These are phyloP conservation scores for Deroptyus accipitrinus DNA, from an alignment of 2,113 vertebrate species.

Conservation along the genomic window DNA sequence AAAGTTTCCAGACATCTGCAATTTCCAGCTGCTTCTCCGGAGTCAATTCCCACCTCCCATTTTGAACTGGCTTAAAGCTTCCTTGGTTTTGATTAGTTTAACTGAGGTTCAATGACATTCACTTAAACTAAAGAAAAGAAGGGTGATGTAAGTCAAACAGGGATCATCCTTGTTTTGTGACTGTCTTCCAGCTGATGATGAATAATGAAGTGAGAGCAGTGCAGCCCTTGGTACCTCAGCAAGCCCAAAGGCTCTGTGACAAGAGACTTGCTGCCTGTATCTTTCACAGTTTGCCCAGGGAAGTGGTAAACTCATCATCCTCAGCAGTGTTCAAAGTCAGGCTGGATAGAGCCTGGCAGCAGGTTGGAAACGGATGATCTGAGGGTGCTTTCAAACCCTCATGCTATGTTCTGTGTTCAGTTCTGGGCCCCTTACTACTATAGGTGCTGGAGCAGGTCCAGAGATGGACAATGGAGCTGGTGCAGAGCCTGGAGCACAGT, in stretches of 20 bases:
- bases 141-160: not conserved
- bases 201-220: fast-evolving
- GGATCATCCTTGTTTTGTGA: not conserved
- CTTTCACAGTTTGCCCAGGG: not conserved
- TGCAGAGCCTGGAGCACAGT: not conserved
- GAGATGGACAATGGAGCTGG: not conserved
- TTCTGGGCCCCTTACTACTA: not conserved
- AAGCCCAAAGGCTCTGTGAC: not conserved
- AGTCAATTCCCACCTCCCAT: not conserved
- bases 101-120: not conserved
- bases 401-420: not conserved
- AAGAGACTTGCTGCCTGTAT: not conserved
- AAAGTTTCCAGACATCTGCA: not conserved
- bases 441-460: not conserved
- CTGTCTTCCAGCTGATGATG: not conserved
- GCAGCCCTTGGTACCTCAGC: too few relatives aligned
- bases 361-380: not conserved
- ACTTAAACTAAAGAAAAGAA: not conserved
- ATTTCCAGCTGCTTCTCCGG: not conserved
- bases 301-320: not conserved
- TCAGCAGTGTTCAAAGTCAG: not conserved
- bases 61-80: not conserved
- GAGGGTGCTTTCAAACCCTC: not conserved
- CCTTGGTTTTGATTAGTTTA: not conserved
- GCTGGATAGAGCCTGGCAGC: not conserved